Percentiles rank a stretch among this genome's conserved stretches.
Evolutionary conservation across 2,113 vertebrate species (phyloP).

Genomic region (Seriola quinqueradiata): DNA sequence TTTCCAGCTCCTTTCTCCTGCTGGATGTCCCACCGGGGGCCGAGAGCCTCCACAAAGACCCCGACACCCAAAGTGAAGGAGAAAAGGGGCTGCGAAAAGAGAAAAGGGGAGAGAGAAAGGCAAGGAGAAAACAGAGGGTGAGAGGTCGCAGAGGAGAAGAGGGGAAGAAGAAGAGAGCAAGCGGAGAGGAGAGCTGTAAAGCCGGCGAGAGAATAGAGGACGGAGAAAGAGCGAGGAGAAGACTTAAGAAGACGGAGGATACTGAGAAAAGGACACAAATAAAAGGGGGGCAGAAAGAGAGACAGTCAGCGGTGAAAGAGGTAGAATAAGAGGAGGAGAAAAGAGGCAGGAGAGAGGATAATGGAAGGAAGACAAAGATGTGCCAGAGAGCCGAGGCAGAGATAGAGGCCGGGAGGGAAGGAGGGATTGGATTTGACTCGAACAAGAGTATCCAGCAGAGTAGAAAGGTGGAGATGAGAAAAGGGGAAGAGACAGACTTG

Average conservation of each 20-base stretch:
- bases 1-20: constrained; percentile 62
- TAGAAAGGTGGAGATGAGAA: constrained; percentile 75
- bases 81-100: constrained; percentile 71
- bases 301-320: constrained; percentile 55
- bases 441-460: constrained; percentile 74
- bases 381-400: constrained; percentile 38
- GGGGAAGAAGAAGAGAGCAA: constrained; percentile 49
- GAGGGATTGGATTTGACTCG: constrained; percentile 70
- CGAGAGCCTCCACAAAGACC: constrained; percentile 70
- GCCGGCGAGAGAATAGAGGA: constrained; percentile 56
- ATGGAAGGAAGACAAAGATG: constrained; percentile 69
- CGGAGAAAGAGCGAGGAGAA: constrained; percentile 59
- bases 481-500: constrained; percentile 68
- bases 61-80: constrained; percentile 69
- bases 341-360: constrained; percentile 60
- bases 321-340: constrained; percentile 58
- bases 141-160: constrained; percentile 69
- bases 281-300: constrained; percentile 49
- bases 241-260: constrained; percentile 63
- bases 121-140: constrained; percentile 71
- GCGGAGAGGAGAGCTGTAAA: constrained; percentile 51
- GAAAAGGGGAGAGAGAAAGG: constrained; percentile 61
- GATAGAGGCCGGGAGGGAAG: constrained; percentile 55
- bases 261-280: constrained; percentile 66
- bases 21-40: constrained; percentile 70